phyloP scores from a whole-genome alignment of 1,140 invertebrate species.

The Prorops nasuta region DNA sequence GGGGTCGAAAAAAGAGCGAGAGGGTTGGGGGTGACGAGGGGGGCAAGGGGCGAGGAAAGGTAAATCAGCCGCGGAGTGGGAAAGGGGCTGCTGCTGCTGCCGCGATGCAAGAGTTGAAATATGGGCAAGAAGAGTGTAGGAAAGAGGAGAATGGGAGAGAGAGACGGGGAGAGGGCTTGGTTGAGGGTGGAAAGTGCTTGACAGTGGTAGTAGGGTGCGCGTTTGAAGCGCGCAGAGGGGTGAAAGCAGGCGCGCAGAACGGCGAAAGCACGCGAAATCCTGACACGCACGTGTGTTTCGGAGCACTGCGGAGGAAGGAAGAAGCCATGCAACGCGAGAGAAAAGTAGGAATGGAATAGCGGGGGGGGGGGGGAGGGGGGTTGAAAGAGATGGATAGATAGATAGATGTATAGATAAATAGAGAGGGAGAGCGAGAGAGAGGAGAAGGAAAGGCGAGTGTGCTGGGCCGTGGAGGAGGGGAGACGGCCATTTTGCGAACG shows the following conservation, averaged over 20 bases:
- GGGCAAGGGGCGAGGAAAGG: no score
- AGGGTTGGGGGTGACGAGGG: slow-evolving; percentile 3
- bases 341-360: not conserved
- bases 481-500: slow-evolving; percentile 57
- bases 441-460: slow-evolving; percentile 42
- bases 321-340: no score
- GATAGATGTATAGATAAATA: no score
- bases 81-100: no score
- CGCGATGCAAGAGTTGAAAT: no score
- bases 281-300: no score
- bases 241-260: not conserved
- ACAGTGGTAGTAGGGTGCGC: not conserved
- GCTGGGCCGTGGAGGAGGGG: slow-evolving; percentile 35
- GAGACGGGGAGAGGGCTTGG: slow-evolving; percentile 5
- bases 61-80: no score
- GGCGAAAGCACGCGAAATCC: not conserved
- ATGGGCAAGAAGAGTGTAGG: not conserved
- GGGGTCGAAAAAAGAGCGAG: no score
- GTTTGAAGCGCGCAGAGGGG: not conserved
- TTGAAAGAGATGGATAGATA: slow-evolving; percentile 18
- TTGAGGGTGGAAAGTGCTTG: no score
- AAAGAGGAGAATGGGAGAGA: not conserved
- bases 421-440: not conserved
- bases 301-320: not conserved
- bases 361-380: slow-evolving; percentile 11